phyloP scores from a whole-genome alignment of 2,797 vertebrate species.

The Pitangus sulphuratus region DNA sequence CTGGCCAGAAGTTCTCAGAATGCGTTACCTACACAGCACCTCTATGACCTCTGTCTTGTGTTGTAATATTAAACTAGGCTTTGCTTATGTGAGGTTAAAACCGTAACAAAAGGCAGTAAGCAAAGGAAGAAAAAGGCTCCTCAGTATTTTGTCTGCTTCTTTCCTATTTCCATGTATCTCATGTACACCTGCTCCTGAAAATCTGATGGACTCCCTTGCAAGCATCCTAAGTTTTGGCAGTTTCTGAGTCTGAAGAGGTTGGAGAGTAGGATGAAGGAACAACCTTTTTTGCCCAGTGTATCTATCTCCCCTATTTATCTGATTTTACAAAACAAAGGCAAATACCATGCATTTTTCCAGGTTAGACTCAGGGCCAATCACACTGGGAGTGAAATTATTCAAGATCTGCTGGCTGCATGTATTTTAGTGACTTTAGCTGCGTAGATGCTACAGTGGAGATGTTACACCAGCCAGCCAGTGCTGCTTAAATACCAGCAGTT shows the following conservation, averaged over 20 bases:
- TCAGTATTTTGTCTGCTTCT: neutral
- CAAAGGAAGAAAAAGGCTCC: neutral
- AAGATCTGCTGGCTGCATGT: neutral
- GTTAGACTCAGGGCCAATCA: neutral
- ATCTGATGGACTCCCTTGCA: neutral
- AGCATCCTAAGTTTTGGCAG: neutral
- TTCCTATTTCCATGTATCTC: neutral
- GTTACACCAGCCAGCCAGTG: neutral
- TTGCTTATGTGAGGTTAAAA: neutral
- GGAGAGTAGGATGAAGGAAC: neutral
- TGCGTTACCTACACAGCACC: neutral
- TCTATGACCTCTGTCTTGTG: neutral
- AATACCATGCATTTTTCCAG: rapidly evolving
- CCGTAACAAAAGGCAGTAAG: neutral
- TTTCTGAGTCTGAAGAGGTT: neutral
- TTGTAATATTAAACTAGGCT: neutral
- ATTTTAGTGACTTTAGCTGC: neutral
- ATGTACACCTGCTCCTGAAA: neutral
- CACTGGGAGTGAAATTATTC: neutral
- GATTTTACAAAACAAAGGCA: neutral
- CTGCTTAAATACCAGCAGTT: neutral
- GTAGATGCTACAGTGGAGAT: rapidly evolving
- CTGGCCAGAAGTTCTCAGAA: neutral
- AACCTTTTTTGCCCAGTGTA: rapidly evolving
- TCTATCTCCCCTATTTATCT: neutral